Conservation (phyloP, 2,797 vertebrate species). For the Erpetoichthys calabaricus region DNA sequence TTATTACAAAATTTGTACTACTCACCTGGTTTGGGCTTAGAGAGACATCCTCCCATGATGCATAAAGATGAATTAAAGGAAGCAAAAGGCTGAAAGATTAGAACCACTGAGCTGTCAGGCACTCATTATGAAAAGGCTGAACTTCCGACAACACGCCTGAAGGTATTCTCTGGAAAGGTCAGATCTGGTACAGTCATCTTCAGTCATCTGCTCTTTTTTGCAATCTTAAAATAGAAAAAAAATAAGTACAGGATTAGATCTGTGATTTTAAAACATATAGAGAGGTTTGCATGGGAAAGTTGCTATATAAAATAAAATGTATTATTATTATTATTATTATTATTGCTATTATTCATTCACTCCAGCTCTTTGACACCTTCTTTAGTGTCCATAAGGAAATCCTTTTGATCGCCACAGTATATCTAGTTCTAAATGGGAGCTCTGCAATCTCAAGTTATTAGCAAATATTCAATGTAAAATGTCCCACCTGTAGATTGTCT, state of each 20-base stretch:
- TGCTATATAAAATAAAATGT: no score
- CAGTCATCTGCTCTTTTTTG: slow-evolving; percentile 44
- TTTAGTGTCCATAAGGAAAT: no score
- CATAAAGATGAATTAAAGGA: slow-evolving; percentile 32
- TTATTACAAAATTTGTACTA: slow-evolving; percentile 26
- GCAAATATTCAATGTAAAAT: no score
- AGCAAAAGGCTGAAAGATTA: slow-evolving; percentile 27
- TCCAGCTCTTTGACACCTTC: no score
- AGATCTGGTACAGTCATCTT: slow-evolving; percentile 43
- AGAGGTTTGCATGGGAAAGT: no score
- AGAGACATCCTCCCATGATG: slow-evolving; percentile 88
- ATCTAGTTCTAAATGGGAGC: no score
- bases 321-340: no score
- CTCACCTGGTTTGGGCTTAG: slow-evolving; percentile 85
- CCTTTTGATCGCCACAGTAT: no score
- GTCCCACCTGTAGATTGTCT: no score
- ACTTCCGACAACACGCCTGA: slow-evolving; percentile 32
- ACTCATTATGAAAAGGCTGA: slow-evolving; percentile 26
- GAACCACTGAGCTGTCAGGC: slow-evolving; percentile 32
- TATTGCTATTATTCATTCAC: no score
- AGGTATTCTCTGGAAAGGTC: slow-evolving; percentile 34
- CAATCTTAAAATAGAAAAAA: slow-evolving; percentile 26
- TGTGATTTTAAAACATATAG: no score
- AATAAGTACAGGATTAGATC: slow-evolving; percentile 1
- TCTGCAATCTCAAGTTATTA: no score